Conservation (phyloP, 2,888 invertebrate species). For the Zele albiditarsus region DNA sequence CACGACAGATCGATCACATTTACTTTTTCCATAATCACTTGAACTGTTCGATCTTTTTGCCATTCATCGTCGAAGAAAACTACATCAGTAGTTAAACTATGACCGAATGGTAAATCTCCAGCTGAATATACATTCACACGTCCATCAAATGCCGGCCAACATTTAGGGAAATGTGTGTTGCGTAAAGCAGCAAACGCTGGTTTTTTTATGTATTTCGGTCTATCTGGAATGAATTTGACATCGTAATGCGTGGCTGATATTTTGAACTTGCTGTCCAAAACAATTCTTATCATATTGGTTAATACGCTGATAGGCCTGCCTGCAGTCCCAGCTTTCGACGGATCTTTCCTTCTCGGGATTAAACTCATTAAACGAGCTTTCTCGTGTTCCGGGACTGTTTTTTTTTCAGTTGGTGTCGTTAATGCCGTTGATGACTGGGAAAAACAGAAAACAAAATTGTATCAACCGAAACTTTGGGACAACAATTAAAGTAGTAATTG, state of each 20-base stretch:
- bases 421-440: neutral
- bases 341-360: constrained; percentile 58
- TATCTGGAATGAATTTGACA: constrained; percentile 81
- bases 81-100: constrained; percentile 60
- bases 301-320: constrained; percentile 74
- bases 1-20: constrained; percentile 75
- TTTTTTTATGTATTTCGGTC: constrained; percentile 79
- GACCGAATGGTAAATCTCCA: constrained; percentile 70
- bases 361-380: constrained; percentile 29
- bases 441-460: no score
- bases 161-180: constrained; percentile 69
- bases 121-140: constrained; percentile 79
- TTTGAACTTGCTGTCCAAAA: constrained; percentile 72
- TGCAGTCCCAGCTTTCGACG: constrained; percentile 62
- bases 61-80: constrained; percentile 69
- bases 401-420: neutral
- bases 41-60: constrained; percentile 67
- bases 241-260: constrained; percentile 84
- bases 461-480: no score
- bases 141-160: constrained; percentile 83
- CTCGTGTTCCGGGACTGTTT: constrained; percentile 26
- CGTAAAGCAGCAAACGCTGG: constrained; percentile 72
- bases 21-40: constrained; percentile 75
- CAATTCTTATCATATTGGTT: constrained; percentile 80
- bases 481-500: neutral